Conservation (phyloP, 2,797 vertebrate genomes). For the Myoxocephalus aenaeus region DNA sequence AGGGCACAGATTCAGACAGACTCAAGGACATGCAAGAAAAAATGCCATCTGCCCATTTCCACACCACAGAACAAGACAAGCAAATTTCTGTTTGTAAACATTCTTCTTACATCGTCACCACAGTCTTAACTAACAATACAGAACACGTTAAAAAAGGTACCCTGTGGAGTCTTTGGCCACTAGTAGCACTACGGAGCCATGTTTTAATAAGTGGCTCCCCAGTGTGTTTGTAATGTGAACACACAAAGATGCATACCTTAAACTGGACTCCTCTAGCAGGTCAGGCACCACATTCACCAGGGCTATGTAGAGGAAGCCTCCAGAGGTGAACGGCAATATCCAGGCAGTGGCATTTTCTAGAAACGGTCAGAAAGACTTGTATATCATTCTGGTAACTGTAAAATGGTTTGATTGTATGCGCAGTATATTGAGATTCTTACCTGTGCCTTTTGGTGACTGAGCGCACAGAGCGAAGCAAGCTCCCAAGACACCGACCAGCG, state of each 20-base stretch:
- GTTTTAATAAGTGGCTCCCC: not conserved
- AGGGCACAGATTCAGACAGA: slow-evolving; percentile 7
- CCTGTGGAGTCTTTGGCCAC: not conserved
- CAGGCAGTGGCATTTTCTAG: slow-evolving; percentile 91
- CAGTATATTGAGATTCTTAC: slow-evolving; percentile 70
- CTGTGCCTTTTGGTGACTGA: slow-evolving; percentile 93
- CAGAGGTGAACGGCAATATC: slow-evolving; percentile 97
- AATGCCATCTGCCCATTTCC: not conserved
- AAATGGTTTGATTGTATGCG: not conserved
- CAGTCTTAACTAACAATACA: not conserved
- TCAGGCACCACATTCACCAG: slow-evolving; percentile 97
- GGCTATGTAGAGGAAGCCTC: slow-evolving; percentile 97
- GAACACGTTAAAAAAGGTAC: not conserved
- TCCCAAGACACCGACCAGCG: slow-evolving; percentile 92
- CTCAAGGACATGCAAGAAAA: slow-evolving; percentile 62
- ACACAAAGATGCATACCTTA: slow-evolving; percentile 68
- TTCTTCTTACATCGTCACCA: not conserved
- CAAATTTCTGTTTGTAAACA: not conserved
- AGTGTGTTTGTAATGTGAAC: slow-evolving; percentile 1
- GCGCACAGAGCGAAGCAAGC: slow-evolving; percentile 92
- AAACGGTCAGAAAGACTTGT: slow-evolving; percentile 8
- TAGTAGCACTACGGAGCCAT: not conserved
- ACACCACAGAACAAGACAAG: slow-evolving; percentile 7
- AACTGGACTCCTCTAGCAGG: slow-evolving; percentile 91
- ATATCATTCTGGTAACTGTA: not conserved